phyloP scores from a whole-genome alignment of 2,888 invertebrate species.

The Cremastinae sp. region DNA sequence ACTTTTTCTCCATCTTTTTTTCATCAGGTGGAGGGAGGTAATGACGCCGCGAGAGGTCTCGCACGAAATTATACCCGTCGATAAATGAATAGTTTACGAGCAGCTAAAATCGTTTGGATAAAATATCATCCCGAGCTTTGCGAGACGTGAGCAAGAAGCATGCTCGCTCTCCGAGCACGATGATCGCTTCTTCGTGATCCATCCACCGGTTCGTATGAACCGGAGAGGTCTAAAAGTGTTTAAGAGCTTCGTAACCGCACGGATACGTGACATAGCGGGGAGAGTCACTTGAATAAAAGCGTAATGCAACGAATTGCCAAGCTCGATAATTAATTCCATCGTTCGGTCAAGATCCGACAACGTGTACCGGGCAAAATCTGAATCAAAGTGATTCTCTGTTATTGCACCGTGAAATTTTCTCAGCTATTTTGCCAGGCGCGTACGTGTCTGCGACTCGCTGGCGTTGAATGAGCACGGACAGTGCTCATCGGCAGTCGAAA shows the following conservation, averaged over 20 bases:
- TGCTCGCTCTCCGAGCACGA: conserved; percentile 55
- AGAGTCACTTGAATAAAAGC: conserved; percentile 39
- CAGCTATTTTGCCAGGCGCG: not conserved
- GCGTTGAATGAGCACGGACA: conserved; percentile 20
- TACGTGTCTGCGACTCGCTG: not conserved
- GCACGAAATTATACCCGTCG: conserved; percentile 79
- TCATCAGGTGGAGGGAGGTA: conserved; percentile 68
- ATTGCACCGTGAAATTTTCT: conserved; percentile 33
- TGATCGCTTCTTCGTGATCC: conserved; percentile 39
- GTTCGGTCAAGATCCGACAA: conserved; percentile 27
- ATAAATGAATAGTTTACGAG: conserved; percentile 80
- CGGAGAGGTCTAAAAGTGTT: conserved; percentile 44
- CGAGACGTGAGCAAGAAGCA: conserved; percentile 66
- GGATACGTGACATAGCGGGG: conserved; percentile 53
- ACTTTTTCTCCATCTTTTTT: conserved; percentile 15
- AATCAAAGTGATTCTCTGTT: conserved; percentile 42
- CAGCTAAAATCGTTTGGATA: conserved; percentile 78
- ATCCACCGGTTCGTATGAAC: conserved; percentile 12
- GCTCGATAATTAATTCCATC: conserved; percentile 50
- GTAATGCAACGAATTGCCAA: conserved; percentile 31
- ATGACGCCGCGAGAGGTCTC: conserved; percentile 75
- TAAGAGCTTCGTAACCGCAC: conserved; percentile 46
- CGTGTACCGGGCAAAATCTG: conserved; percentile 10
- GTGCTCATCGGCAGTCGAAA: not conserved
- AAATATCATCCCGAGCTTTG: conserved; percentile 74